Evolutionary conservation across 2,797 vertebrate species (phyloP), one percentile per base, ranked within the genome.

Genomic region (Galago senegalensis): DNA sequence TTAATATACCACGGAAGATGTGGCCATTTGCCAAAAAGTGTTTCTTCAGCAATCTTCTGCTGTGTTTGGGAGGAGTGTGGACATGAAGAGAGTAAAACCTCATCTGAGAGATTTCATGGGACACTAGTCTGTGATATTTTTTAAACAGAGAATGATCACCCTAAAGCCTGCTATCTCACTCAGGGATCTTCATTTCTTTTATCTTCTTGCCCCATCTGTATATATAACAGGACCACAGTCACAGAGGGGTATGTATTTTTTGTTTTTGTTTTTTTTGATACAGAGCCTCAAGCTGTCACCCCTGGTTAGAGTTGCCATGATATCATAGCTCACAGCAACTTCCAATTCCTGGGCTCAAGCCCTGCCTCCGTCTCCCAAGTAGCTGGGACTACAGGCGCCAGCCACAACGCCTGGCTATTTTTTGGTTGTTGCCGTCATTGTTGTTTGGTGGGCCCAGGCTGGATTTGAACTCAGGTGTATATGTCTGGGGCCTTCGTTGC

Each of bases 31-130:
- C n/a, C 56, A 14, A 2, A 16, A 31, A 18, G 31, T n/a, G 37
- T 46, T 76, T 49, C 37, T 21, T 37, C 56, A 46, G 12, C 70
- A 23, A 43, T 17, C 31, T 40, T 29, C 0, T 0, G 43, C 11
- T 0, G 9, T 0, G 1, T 11, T 23, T 5, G 3, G 58, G 63
- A 0, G 1, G 79, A 23, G 11, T 0, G 20, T 8, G 0, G 0
- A 0, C 0, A 2, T 3, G 14, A 14, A 31, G 23, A 17, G 60
- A 11, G 4, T 3, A 25, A 31, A 8, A 67, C 37, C 3, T 3
- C 3, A 1, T 13, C 25, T 43, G 43, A 2, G 16, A 8, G 40
- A 9, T 0, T 0, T 37, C 0, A 0, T 11, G 4, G 56, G 56
- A 20, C 7, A 14, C 49, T 3, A 3, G 0, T 34, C 9, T 1